Base-by-base conservation (phyloP, 92 coral and sea anemone genomes). In the Epizoanthus illoricatus region DNA sequence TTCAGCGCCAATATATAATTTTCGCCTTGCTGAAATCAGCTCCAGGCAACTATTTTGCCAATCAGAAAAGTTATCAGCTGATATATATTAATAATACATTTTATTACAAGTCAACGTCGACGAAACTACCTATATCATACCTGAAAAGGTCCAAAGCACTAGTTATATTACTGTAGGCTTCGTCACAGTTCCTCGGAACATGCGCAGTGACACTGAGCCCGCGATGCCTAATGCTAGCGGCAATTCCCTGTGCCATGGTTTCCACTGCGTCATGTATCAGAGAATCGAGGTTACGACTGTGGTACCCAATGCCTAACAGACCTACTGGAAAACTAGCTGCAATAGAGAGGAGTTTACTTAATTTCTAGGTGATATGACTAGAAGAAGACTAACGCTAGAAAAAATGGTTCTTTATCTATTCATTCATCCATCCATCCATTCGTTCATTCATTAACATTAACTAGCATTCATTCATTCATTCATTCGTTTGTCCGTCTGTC, bases 251-350 rank as follows among this genome's bases (percentile, higher is more conserved):
- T 45, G 19, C 71, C 19, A 78, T 78, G n/a, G 71, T 62, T 78
- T 78, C 82, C 18, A 63, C 60, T 10, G 82, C 70, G 60, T 78
- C 82, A 4, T 78, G 69, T 15, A 78, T 70, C 6, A 62, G 56
- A 62, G 82, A 78, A 2, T 69, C 65, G 71, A 78, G 20, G 71
- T 78, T 42, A 62, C 55, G 16, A 15, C 58, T 20, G 59, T 63
- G 71, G 20, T 78, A 63, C 45, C 60, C 42, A 62, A 78, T 63
- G 12, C 82, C 82, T 21, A 78, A 41, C 58, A 78, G 17, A 41
- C 82, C 82, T 42, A 62, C 71, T 42, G 82, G 82, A 43, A 78
- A 78, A 21, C 60, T 78, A 43, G 69, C 82, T 78, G 60, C 49
- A 61, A 62, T 13, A 75, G 63, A 6, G 61, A 60, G 49, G 61